phyloP scores from a whole-genome alignment of 2,113 vertebrate species.

The Amphilophus citrinellus region DNA sequence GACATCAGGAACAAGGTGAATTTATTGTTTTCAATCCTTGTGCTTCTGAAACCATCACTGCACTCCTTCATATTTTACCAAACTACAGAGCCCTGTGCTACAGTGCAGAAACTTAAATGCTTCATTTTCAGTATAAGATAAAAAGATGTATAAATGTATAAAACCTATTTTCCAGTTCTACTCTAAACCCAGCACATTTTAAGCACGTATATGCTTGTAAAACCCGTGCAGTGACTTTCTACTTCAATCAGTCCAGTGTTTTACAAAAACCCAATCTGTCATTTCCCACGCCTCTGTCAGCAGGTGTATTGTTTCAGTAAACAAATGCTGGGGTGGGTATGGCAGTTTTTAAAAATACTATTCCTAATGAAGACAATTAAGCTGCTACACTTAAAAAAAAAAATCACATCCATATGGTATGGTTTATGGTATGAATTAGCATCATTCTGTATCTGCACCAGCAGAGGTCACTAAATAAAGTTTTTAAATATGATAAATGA shows the following conservation, averaged over 20 bases:
- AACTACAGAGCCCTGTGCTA: background rate
- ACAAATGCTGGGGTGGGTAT: background rate
- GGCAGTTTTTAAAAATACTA: background rate
- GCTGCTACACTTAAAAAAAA: background rate
- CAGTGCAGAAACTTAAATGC: conserved; percentile 26
- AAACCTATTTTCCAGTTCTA: conserved; percentile 39
- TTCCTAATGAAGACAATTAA: background rate
- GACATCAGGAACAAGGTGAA: background rate
- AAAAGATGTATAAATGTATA: conserved; percentile 12
- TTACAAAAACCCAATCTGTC: background rate
- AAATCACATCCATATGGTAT: background rate
- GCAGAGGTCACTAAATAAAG: background rate
- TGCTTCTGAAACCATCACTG: conserved; percentile 20
- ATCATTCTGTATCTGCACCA: background rate
- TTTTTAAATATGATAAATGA: background rate
- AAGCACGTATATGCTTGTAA: background rate
- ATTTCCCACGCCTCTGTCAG: background rate
- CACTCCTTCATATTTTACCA: conserved; percentile 25
- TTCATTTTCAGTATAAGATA: conserved; percentile 13
- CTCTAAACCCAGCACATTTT: background rate
- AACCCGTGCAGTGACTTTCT: background rate
- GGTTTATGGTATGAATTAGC: background rate
- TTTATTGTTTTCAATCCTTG: background rate
- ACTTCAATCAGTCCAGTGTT: conserved; percentile 26
- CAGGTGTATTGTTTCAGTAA: background rate